A percentile compares a stretch with the other conserved stretches of the same genome.
Conservation (phyloP, 2,888 invertebrate species). For the Caenorhabditis sp. region DNA sequence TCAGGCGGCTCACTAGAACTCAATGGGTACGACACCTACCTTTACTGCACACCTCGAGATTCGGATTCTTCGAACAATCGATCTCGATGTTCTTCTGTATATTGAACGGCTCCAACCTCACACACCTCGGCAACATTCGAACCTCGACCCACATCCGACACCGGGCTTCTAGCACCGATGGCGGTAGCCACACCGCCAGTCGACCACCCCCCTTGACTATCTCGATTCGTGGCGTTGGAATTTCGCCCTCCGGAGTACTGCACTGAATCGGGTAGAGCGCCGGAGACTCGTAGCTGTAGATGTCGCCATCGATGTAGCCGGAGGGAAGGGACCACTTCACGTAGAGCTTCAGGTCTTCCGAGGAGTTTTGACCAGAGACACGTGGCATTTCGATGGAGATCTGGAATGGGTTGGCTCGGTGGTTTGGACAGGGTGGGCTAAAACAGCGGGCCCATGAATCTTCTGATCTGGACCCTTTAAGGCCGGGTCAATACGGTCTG, state of each 20-base stretch:
- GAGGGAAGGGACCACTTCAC: conserved; percentile 68
- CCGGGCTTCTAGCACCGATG: conserved; percentile 76
- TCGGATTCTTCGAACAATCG: conserved; percentile 78
- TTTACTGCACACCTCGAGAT: conserved; percentile 75
- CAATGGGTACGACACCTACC: no score
- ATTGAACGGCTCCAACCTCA: conserved; percentile 77
- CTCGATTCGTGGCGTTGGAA: conserved; percentile 68
- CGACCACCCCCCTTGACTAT: conserved; percentile 78
- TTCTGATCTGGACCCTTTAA: no score
- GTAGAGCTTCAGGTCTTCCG: conserved; percentile 56
- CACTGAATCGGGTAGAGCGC: conserved; percentile 80
- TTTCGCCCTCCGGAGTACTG: conserved; percentile 76
- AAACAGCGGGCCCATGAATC: no score
- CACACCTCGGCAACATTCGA: conserved; percentile 77
- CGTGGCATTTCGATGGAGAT: conserved; percentile 60
- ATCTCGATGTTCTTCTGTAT: conserved; percentile 80
- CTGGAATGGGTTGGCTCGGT: no score
- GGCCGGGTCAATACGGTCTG: no score
- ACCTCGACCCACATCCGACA: conserved; percentile 80
- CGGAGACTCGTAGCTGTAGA: conserved; percentile 80
- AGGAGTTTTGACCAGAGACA: conserved; percentile 19
- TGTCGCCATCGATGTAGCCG: conserved; percentile 79
- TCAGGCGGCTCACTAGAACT: no score
- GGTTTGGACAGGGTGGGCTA: neutral
- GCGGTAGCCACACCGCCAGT: conserved; percentile 74